A percentile compares a stretch with the other conserved stretches of the same genome.
Evolutionary conservation across 2,113 vertebrate species (phyloP).

Genomic region (Trochalopteron elliotii): DNA sequence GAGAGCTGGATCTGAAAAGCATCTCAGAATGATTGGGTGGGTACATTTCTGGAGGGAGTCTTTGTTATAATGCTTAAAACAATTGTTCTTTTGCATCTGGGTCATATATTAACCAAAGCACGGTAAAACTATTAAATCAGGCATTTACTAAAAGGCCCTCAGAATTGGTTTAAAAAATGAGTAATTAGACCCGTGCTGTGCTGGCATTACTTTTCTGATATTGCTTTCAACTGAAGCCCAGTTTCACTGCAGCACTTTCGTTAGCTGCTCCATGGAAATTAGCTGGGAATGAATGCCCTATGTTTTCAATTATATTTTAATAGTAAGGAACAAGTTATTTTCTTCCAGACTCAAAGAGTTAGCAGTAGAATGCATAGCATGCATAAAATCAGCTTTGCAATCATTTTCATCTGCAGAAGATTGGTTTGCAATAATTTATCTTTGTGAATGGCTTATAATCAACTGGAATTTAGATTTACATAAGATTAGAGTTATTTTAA

Average conservation of each 20-base stretch:
- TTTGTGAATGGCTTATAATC: constrained; percentile 21
- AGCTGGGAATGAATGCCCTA: constrained; percentile 28
- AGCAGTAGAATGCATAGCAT: background rate
- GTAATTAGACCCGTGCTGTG: constrained; percentile 68
- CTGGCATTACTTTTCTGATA: constrained; percentile 48
- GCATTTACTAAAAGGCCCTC: constrained; percentile 54
- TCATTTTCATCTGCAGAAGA: constrained; percentile 26
- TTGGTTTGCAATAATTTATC: constrained; percentile 28
- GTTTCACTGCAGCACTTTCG: constrained; percentile 42
- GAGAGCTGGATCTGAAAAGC: background rate
- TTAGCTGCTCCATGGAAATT: constrained; percentile 59
- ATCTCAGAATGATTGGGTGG: background rate
- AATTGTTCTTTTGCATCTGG: constrained; percentile 42
- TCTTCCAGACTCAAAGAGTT: background rate
- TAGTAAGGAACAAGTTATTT: constrained; percentile 36
- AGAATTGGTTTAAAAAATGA: constrained; percentile 75
- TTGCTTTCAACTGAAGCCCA: constrained; percentile 20
- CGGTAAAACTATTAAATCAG: constrained; percentile 39
- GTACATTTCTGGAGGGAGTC: background rate
- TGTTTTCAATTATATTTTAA: constrained; percentile 68
- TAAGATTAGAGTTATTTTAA: background rate
- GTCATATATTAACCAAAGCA: constrained; percentile 44
- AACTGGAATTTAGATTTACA: background rate
- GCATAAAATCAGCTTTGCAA: constrained; percentile 13
- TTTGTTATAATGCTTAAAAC: constrained; percentile 9